Percentiles rank a stretch among this genome's conserved stretches.
Conservation (phyloP, 2,797 vertebrate species). For the Myripristis murdjan region DNA sequence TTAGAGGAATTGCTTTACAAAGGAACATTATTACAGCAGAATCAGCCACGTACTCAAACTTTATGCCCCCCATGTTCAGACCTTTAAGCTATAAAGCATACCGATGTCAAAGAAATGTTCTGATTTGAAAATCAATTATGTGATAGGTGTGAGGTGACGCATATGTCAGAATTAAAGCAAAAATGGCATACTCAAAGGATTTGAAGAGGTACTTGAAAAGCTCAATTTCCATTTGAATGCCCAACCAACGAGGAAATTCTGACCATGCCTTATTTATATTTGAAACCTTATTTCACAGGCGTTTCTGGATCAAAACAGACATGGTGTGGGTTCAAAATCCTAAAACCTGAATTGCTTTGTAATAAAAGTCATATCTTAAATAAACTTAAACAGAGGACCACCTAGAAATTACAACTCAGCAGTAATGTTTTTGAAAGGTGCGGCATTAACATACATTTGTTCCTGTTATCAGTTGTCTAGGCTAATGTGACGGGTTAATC, state of each 20-base stretch:
- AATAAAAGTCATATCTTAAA: neutral
- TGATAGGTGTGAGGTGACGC: conserved; percentile 5
- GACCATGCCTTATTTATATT: too few species aligned
- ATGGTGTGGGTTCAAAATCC: neutral
- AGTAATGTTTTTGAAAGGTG: neutral
- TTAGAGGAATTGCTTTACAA: neutral
- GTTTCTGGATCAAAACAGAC: conserved; percentile 3
- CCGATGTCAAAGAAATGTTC: neutral
- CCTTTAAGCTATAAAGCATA: neutral
- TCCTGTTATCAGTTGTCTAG: neutral
- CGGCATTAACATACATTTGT: neutral
- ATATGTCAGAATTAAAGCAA: conserved; percentile 2
- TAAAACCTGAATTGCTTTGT: neutral
- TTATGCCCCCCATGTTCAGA: conserved; percentile 6
- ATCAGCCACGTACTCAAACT: neutral
- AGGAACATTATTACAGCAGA: neutral
- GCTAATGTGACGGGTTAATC: neutral
- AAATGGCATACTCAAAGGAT: conserved; percentile 15
- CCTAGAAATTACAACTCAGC: neutral
- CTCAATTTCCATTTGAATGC: conserved; percentile 33
- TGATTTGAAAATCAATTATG: conserved; percentile 9
- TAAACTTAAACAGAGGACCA: conserved; percentile 13
- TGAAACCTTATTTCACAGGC: conserved; percentile 19
- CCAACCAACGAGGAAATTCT: conserved; percentile 9
- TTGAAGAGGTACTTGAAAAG: conserved; percentile 9